Base-by-base conservation (phyloP, 1,140 invertebrate genomes). In the Hylyphantes graminicola region DNA sequence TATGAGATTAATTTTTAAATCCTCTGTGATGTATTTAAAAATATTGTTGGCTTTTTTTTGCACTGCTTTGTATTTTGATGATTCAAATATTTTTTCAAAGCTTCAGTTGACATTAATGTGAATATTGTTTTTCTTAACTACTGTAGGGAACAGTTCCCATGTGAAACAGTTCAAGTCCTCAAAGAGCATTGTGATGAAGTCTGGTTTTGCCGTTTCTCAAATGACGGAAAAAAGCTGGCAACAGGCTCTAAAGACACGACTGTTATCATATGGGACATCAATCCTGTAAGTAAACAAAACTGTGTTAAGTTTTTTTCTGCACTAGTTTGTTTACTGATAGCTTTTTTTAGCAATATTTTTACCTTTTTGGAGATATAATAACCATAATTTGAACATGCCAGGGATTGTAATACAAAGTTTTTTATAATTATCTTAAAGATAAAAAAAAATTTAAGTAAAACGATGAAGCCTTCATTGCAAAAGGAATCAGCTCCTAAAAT, bases 121-220 rank as follows among this genome's bases (percentile, higher is more conserved):
- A 76, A 85, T 76, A 19, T 80, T 74, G 17, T 53, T 64, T 64
- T 61, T 17, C 35, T 48, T 80, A 50, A 70, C 57, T 90, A 54
- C 89, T 90, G 11, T 86, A 93, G 93, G 87, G 92, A 93, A 59
- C 91, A 94, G 85, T 96, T 96, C 90, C 95, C 95, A 63, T 93
- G 93, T 90, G 92, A 94, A 88, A 95, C 94, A 55, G 92, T 93
- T 82, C 94, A 99, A 93, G 93, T 97, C 88, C 92, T 99, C 76
- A 96, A 94, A 89, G 97, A 99, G 89, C 98, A 99, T 90, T 96
- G 94, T 90, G 97, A 99, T 91, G 98, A 99, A 92, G 97, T 99
- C 74, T 91, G 97, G 97, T 98, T 96, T 90, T 98, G 97, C 91
- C 94, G 95, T 90, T 99, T 98, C 91, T 98, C 97, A 17, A 97